Evolutionary conservation across 2,113 vertebrate genomes (phyloP).

Genomic region (Apaloderma vittatum): DNA sequence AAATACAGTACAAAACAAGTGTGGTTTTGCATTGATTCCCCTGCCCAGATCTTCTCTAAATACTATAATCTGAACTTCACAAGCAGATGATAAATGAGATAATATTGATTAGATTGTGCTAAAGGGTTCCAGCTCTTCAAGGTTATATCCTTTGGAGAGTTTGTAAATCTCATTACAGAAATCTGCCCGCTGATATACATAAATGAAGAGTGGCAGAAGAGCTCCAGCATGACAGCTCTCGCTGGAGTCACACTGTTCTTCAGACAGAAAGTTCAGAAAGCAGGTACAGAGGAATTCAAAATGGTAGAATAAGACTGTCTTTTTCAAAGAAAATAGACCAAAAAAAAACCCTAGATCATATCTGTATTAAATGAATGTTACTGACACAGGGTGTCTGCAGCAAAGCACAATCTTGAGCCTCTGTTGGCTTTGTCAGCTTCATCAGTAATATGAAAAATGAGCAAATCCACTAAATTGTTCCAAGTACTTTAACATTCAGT

Average conservation of each 20-base stretch:
- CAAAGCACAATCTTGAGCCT: not conserved
- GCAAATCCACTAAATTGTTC: not conserved
- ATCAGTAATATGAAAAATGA: not conserved
- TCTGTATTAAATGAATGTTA: not conserved
- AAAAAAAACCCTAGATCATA: not conserved
- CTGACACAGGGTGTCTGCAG: not conserved
- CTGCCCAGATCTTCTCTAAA: slow-evolving; percentile 28
- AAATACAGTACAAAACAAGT: not conserved
- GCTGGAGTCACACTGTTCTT: slow-evolving; percentile 6
- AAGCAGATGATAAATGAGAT: slow-evolving; percentile 63
- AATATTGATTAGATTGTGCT: slow-evolving; percentile 68
- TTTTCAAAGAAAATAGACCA: not conserved
- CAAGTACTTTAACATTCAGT: not conserved
- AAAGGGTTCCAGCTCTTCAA: slow-evolving; percentile 58
- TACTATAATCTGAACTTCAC: slow-evolving; percentile 49
- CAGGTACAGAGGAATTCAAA: not conserved
- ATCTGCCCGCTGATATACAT: slow-evolving; percentile 58
- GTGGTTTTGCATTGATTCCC: slow-evolving; percentile 30
- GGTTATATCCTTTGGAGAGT: slow-evolving; percentile 61
- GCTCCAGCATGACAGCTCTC: slow-evolving; percentile 5
- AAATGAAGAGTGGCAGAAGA: slow-evolving; percentile 63
- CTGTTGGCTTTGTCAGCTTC: not conserved
- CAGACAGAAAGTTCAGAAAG: slow-evolving; percentile 16
- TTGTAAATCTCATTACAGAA: slow-evolving; percentile 73
- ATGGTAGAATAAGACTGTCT: not conserved